These are phyloP conservation scores for Acromyrmex charruanus DNA, from an alignment of 1,140 invertebrate species.

Conservation along the genomic window DNA sequence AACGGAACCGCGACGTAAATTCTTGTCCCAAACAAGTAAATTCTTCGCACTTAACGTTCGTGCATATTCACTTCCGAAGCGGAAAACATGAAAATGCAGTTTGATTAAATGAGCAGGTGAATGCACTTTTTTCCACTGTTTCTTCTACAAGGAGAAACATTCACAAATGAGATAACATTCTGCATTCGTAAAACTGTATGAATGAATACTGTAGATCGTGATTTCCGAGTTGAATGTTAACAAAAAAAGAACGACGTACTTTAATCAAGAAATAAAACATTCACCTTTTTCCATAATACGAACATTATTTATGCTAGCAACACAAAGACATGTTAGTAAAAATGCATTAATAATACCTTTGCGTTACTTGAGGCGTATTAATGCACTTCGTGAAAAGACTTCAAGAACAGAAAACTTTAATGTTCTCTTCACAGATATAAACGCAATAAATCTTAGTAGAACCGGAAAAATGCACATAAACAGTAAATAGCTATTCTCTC, in stretches of 20 bases:
- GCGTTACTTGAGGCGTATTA: background rate
- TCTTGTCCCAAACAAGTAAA: slow-evolving; percentile 53
- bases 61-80: slow-evolving; percentile 15
- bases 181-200: background rate
- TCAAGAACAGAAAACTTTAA: background rate
- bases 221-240: background rate
- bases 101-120: slow-evolving; percentile 31
- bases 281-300: background rate
- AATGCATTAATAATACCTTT: background rate
- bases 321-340: background rate
- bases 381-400: background rate
- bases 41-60: slow-evolving; percentile 57
- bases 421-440: background rate
- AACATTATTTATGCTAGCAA: background rate
- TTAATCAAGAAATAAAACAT: background rate
- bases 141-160: background rate
- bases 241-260: background rate
- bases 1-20: slow-evolving; percentile 56
- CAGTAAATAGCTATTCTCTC: background rate
- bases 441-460: background rate
- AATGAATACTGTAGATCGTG: slow-evolving; percentile 5
- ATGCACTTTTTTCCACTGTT: slow-evolving; percentile 10
- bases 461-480: background rate
- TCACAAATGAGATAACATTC: background rate
- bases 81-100: slow-evolving; percentile 40